Evolutionary conservation across 1,140 invertebrate species (phyloP).

Genomic region (Thrips palmi): DNA sequence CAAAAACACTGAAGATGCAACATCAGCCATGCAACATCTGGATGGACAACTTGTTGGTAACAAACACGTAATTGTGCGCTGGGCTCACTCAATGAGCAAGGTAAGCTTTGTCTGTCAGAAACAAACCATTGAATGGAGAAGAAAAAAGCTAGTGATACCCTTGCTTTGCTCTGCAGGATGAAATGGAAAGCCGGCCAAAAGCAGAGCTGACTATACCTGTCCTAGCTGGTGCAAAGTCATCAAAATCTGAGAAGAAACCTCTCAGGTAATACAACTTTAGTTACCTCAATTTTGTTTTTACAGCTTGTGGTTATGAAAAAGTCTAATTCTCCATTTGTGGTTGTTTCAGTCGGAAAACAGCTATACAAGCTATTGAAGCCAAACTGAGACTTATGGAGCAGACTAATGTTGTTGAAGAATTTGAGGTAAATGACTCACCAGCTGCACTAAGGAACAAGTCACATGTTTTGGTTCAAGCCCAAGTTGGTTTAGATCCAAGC

Average conservation of each 20-base stretch:
- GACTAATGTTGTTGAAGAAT: too few species aligned
- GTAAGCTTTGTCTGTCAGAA: conserved; percentile 25
- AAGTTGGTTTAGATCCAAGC: too few species aligned
- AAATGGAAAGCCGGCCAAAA: conserved; percentile 51
- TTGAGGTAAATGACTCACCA: too few species aligned
- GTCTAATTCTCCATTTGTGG: conserved; percentile 10
- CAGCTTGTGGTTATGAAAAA: conserved; percentile 2
- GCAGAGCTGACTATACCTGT: conserved; percentile 54
- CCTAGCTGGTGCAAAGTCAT: conserved; percentile 45
- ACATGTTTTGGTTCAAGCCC: too few species aligned
- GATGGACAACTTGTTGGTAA: conserved; percentile 55
- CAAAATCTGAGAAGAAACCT: conserved; percentile 6
- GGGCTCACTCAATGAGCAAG: conserved; percentile 55
- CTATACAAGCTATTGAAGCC: conserved; percentile 72
- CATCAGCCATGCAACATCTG: conserved; percentile 42
- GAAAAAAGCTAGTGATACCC: too few species aligned
- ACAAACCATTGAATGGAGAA: too few species aligned
- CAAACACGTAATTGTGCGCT: conserved; percentile 59
- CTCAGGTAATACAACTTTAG: conserved; percentile 5
- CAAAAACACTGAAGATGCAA: conserved; percentile 40
- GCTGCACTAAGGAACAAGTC: too few species aligned
- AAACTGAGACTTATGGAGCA: conserved; percentile 64
- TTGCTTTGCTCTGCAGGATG: conserved; percentile 32
- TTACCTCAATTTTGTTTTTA: background rate
- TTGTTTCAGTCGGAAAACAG: conserved; percentile 41